Percentiles rank a stretch among this genome's conserved stretches.
Evolutionary conservation across 2,797 vertebrate genomes (phyloP).

Genomic region (Octomys mimax): DNA sequence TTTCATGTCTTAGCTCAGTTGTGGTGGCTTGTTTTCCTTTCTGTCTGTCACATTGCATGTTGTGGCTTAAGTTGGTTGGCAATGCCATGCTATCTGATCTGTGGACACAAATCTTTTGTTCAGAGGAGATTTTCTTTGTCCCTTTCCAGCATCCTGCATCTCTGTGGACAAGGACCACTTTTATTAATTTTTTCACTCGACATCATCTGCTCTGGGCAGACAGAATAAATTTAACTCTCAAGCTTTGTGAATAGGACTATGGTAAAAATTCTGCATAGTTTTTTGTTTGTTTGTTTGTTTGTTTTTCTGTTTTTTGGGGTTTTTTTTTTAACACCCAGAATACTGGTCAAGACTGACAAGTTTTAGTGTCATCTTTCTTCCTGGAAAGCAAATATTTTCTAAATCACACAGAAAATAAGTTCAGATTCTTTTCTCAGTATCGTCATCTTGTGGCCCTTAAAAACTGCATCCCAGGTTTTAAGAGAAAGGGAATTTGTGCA

Average conservation of each 20-base stretch:
- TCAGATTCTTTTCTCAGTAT: not conserved
- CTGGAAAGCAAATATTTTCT: slow-evolving; percentile 19
- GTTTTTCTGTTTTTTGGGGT: too few relatives aligned
- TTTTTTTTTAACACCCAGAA: not conserved
- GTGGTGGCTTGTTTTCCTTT: not conserved
- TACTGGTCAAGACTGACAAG: not conserved
- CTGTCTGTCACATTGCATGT: not conserved
- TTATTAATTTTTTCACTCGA: slow-evolving; percentile 11
- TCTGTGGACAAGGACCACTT: not conserved
- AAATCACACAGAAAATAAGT: not conserved
- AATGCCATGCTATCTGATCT: not conserved
- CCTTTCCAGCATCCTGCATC: not conserved
- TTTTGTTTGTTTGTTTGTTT: not conserved
- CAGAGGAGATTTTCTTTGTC: not conserved
- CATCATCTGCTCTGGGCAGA: not conserved
- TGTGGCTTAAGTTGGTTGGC: not conserved
- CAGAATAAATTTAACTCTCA: slow-evolving; percentile 30
- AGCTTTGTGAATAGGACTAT: not conserved
- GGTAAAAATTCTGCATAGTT: not conserved
- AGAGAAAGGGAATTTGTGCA: not conserved
- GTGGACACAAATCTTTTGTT: not conserved
- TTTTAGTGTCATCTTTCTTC: slow-evolving; percentile 1
- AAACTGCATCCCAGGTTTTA: not conserved
- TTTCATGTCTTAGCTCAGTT: not conserved
- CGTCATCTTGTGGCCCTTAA: not conserved